These are phyloP conservation scores for Hemaris fuciformis DNA, from an alignment of 2,888 invertebrate species.

Conservation along the genomic window DNA sequence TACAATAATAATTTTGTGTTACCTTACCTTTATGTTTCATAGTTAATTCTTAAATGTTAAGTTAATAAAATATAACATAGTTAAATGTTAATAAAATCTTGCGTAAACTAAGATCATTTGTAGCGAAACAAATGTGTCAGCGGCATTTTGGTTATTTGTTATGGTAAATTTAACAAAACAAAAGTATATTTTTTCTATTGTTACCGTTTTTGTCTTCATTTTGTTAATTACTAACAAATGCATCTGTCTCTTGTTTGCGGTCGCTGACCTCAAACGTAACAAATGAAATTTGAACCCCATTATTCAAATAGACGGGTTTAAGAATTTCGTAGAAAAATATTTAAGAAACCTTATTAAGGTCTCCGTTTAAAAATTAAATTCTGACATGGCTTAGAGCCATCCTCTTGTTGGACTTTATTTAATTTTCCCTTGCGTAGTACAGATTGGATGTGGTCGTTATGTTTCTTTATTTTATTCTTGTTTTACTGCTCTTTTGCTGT, in stretches of 20 bases:
- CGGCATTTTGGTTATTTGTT: background rate
- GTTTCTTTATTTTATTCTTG: background rate
- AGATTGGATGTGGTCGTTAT: background rate
- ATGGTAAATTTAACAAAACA: background rate
- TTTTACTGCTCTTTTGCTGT: background rate
- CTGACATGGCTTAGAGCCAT: conserved; percentile 15
- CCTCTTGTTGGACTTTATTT: conserved; percentile 7
- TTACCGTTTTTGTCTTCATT: background rate
- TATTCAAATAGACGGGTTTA: conserved; percentile 28
- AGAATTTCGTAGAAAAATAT: conserved; percentile 31
- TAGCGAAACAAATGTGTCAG: too few species aligned
- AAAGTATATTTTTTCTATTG: background rate
- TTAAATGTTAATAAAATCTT: too few species aligned
- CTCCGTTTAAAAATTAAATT: conserved; percentile 30
- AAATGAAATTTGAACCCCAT: conserved; percentile 33
- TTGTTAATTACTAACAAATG: background rate
- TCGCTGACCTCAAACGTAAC: conserved; percentile 22
- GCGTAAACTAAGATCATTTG: too few species aligned
- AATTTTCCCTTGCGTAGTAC: conserved; percentile 9
- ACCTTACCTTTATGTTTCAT: too few species aligned
- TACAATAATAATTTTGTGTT: too few species aligned
- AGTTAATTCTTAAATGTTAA: too few species aligned
- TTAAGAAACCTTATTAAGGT: conserved; percentile 31
- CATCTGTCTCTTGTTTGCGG: background rate
- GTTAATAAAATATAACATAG: too few species aligned